A percentile compares a stretch with the other conserved stretches of the same genome.
Evolutionary conservation across 2,797 vertebrate genomes (phyloP).

Genomic region (Bradypus variegatus): DNA sequence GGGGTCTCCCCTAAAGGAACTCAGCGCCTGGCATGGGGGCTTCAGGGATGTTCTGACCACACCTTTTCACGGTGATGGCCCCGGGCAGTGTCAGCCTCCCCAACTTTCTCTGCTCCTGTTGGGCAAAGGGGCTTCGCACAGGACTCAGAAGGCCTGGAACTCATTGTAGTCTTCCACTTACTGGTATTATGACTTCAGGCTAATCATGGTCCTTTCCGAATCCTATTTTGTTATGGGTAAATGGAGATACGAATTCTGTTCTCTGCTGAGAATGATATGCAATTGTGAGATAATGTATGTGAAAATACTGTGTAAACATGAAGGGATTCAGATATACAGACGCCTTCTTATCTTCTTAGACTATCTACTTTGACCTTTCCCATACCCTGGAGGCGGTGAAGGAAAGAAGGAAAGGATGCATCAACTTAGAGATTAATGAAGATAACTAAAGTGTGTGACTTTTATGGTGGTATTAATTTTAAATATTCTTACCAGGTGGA

Average conservation of each 20-base stretch:
- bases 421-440: not conserved
- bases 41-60: not conserved
- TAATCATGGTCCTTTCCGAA: too few relatives aligned
- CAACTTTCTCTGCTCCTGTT: fast-evolving
- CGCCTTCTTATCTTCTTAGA: too few relatives aligned
- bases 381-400: not conserved
- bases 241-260: not conserved
- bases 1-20: fast-evolving
- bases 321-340: too few relatives aligned
- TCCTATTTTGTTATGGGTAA: not conserved
- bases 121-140: not conserved
- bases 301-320: not conserved
- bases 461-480: not conserved
- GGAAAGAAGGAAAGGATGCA: too few relatives aligned
- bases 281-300: not conserved
- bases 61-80: not conserved
- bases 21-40: not conserved
- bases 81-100: too few relatives aligned
- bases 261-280: not conserved
- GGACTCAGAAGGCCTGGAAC: not conserved
- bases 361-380: not conserved
- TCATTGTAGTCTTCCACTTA: not conserved
- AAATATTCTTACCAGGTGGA: not conserved
- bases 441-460: not conserved
- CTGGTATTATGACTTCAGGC: not conserved